Evolutionary conservation across 1,140 invertebrate genomes (phyloP).

Genomic region (Zophobas atratus): DNA sequence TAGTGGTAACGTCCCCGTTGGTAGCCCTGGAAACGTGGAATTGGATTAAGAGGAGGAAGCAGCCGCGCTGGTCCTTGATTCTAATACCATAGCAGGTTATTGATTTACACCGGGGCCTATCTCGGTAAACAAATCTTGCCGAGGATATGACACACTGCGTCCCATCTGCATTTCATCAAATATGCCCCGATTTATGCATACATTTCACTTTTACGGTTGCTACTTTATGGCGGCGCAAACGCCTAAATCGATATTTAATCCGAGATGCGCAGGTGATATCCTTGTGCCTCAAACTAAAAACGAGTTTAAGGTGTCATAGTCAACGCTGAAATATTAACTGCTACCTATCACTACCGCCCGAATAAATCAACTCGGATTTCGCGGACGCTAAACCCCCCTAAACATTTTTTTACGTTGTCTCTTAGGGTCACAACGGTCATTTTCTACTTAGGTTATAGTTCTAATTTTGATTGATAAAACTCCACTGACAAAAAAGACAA

Average conservation of each 20-base stretch:
- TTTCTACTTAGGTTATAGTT: too few relatives aligned
- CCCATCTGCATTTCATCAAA: conserved; percentile 41
- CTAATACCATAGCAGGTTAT: conserved; percentile 35
- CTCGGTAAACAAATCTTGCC: conserved; percentile 30
- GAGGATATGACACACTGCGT: conserved; percentile 35
- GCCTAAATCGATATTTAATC: conserved; percentile 43
- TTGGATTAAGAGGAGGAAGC: conserved; percentile 43
- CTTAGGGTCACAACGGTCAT: too few relatives aligned
- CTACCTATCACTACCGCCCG: conserved; percentile 21
- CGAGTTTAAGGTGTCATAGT: conserved; percentile 17
- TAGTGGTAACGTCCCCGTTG: conserved; percentile 40
- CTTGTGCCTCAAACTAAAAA: conserved; percentile 36
- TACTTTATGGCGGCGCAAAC: conserved; percentile 28
- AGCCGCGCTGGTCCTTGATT: conserved; percentile 32
- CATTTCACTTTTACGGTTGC: conserved; percentile 38
- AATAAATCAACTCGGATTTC: background rate
- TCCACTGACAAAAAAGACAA: too few relatives aligned
- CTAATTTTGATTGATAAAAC: too few relatives aligned
- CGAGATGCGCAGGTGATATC: conserved; percentile 40
- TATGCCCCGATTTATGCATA: conserved; percentile 39
- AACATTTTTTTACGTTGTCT: too few relatives aligned
- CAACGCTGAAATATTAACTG: conserved; percentile 35
- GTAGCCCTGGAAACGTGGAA: conserved; percentile 47
- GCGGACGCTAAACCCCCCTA: too few relatives aligned
- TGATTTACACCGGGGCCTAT: conserved; percentile 31